A percentile compares a stretch with the other conserved stretches of the same genome.
Conservation (phyloP, 2,113 vertebrate genomes). For the Cyphomyrus plagiostoma region DNA sequence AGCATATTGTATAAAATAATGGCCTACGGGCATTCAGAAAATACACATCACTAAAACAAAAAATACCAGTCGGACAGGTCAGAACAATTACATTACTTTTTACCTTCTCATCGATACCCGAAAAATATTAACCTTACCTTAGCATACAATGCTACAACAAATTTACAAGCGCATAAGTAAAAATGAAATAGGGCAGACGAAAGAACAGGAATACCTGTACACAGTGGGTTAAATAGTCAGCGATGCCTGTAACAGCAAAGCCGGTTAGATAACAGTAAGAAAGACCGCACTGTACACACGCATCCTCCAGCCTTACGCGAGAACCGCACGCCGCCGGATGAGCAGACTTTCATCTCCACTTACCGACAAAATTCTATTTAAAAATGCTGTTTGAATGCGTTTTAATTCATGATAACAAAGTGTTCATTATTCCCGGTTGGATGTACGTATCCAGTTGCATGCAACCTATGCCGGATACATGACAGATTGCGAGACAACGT, state of each 20-base stretch:
- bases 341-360: not conserved
- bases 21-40: not conserved
- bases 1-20: not conserved
- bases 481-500: not conserved
- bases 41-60: not conserved
- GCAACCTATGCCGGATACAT: not conserved
- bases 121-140: not conserved
- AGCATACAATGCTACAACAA: not conserved
- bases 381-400: not conserved
- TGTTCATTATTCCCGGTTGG: not conserved
- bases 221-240: not conserved
- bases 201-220: not conserved
- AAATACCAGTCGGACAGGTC: not conserved
- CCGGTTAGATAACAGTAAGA: not conserved
- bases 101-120: not conserved
- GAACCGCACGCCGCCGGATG: not conserved
- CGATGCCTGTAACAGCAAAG: not conserved
- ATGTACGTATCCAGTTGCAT: not conserved
- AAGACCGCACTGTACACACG: not conserved
- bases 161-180: not conserved
- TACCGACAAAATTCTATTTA: not conserved
- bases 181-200: not conserved
- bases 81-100: not conserved
- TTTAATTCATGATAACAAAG: not conserved
- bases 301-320: not conserved